Conservation (phyloP, 2,113 vertebrate genomes). For the Anguilla rostrata region DNA sequence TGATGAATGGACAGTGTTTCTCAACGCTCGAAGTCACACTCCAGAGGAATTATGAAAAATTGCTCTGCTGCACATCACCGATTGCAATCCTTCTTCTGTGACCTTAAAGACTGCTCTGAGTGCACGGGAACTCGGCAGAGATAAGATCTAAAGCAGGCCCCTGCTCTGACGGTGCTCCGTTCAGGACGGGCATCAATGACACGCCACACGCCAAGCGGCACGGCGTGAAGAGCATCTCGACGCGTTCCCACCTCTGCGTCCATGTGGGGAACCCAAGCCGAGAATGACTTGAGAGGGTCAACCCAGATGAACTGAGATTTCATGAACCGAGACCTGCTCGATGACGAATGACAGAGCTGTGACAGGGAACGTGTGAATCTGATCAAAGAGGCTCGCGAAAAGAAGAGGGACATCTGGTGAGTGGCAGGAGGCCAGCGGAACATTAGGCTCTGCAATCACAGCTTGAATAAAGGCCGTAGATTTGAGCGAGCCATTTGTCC, state of each 20-base stretch:
- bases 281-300: background rate
- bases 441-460: background rate
- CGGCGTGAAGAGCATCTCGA: background rate
- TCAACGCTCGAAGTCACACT: background rate
- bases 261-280: background rate
- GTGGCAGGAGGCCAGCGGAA: background rate
- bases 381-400: background rate
- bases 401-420: background rate
- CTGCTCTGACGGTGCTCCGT: background rate
- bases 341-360: background rate
- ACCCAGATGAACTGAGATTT: background rate
- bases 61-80: background rate
- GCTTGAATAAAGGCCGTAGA: background rate
- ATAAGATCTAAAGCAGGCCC: background rate
- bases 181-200: background rate
- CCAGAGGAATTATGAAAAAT: background rate
- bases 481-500: background rate
- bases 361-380: background rate
- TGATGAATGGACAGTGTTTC: background rate
- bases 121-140: background rate
- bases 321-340: background rate
- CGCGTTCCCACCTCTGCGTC: background rate
- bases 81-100: background rate
- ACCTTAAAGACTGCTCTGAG: background rate
- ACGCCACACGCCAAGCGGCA: background rate